A percentile compares a stretch with the other conserved stretches of the same genome.
Evolutionary conservation across 2,888 invertebrate genomes (phyloP).

Genomic region (Drosophila tanythrix): DNA sequence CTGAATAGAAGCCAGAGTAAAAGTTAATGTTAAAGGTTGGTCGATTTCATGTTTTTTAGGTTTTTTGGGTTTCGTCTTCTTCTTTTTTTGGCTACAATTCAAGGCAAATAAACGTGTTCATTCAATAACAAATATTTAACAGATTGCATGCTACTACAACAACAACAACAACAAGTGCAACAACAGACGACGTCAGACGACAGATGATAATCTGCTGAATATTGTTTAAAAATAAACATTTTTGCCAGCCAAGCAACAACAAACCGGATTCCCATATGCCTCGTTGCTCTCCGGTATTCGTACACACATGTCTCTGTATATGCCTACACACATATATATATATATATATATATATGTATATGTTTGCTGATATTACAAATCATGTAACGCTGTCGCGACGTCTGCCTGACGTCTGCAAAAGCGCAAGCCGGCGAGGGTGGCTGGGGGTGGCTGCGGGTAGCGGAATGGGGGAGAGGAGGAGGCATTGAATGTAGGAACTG

Average conservation of each 20-base stretch:
- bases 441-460: not conserved
- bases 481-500: slow-evolving; percentile 22
- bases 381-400: slow-evolving; percentile 70
- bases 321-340: not conserved
- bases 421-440: slow-evolving; percentile 3
- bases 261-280: slow-evolving; percentile 65
- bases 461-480: not conserved
- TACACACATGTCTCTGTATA: not conserved
- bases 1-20: not conserved
- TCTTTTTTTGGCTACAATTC: slow-evolving; percentile 43
- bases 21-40: not conserved
- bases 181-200: slow-evolving; percentile 49
- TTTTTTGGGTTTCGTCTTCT: not conserved
- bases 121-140: slow-evolving; percentile 48
- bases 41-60: not conserved
- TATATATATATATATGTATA: slow-evolving; percentile 21
- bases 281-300: slow-evolving; percentile 4
- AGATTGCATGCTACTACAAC: slow-evolving; percentile 46
- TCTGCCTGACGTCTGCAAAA: slow-evolving; percentile 73
- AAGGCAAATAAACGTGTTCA: slow-evolving; percentile 67
- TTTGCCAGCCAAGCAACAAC: slow-evolving; percentile 40
- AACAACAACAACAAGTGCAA: slow-evolving; percentile 12
- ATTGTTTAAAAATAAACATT: slow-evolving; percentile 72
- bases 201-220: slow-evolving; percentile 74
- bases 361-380: slow-evolving; percentile 76